Percentiles rank a stretch among this genome's conserved stretches.
phyloP scores from a whole-genome alignment of 2,113 vertebrate genomes.

The Notarius quadriscutis region DNA sequence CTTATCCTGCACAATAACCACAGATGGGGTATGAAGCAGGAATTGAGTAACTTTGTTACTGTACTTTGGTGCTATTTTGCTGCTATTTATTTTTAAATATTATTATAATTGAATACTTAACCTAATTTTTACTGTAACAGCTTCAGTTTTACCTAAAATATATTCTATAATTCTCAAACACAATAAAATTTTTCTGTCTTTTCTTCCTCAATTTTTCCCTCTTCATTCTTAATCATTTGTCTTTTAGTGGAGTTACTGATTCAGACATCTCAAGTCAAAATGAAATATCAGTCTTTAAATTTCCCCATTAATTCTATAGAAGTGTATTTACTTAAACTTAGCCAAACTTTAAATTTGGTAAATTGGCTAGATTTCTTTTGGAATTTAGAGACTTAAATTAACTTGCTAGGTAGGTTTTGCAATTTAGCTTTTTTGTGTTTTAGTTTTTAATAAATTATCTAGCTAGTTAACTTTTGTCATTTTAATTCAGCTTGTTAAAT shows the following conservation, averaged over 20 bases:
- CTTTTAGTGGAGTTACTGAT: not conserved
- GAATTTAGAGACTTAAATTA: not conserved
- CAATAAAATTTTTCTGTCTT: not conserved
- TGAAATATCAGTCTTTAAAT: not conserved
- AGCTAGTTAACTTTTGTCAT: not conserved
- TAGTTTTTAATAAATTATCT: not conserved
- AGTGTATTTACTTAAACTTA: not conserved
- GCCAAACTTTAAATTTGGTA: too few species aligned
- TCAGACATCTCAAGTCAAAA: not conserved
- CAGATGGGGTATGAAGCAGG: not conserved
- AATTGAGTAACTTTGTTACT: not conserved
- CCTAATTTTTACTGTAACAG: not conserved
- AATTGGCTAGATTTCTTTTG: not conserved
- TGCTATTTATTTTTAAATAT: not conserved
- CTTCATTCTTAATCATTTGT: not conserved
- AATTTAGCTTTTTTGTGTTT: not conserved
- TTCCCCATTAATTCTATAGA: not conserved
- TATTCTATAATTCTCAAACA: not conserved
- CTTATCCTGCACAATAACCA: slow-evolving; percentile 3
- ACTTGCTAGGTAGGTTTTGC: not conserved
- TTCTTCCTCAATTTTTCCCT: not conserved
- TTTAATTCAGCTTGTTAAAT: not conserved
- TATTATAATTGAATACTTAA: not conserved
- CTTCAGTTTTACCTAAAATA: not conserved
- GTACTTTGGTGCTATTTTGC: not conserved